phyloP scores from a whole-genome alignment of 2,113 vertebrate species.

The Hydropotes inermis region DNA sequence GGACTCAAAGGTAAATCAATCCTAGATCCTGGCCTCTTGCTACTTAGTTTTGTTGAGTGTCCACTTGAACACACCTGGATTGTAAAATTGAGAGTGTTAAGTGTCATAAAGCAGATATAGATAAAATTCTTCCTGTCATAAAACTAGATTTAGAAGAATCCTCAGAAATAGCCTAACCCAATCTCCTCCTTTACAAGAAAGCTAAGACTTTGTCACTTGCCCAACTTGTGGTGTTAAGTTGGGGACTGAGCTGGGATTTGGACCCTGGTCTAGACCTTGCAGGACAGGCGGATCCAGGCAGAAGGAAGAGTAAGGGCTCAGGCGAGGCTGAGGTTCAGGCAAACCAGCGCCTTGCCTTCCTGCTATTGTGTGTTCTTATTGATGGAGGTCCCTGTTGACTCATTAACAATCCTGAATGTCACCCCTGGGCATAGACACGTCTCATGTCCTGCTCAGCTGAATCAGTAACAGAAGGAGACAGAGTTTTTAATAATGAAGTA shows the following conservation, averaged over 20 bases:
- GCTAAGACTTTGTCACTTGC: not conserved
- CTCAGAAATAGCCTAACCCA: not conserved
- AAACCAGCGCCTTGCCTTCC: not conserved
- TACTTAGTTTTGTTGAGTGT: not conserved
- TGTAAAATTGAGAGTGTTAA: not conserved
- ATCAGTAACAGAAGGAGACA: constrained; percentile 11
- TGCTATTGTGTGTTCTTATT: not conserved
- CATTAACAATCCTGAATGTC: not conserved
- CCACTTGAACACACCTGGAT: not conserved
- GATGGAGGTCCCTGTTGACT: not conserved
- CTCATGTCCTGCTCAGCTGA: constrained; percentile 28
- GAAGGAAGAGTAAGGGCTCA: not conserved
- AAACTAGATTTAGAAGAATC: not conserved
- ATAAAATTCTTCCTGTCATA: not conserved
- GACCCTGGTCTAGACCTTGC: not conserved
- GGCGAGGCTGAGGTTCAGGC: not conserved
- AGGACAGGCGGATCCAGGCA: not conserved
- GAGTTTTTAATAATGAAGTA: constrained; percentile 27
- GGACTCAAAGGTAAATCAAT: not conserved
- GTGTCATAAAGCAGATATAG: not conserved
- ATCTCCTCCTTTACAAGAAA: not conserved
- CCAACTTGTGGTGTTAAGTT: not conserved
- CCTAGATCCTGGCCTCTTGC: not conserved
- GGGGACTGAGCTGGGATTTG: not conserved
- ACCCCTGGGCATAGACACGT: not conserved